These are phyloP conservation scores for Lochmaea crataegi DNA, from an alignment of 2,888 invertebrate genomes.

Conservation along the genomic window DNA sequence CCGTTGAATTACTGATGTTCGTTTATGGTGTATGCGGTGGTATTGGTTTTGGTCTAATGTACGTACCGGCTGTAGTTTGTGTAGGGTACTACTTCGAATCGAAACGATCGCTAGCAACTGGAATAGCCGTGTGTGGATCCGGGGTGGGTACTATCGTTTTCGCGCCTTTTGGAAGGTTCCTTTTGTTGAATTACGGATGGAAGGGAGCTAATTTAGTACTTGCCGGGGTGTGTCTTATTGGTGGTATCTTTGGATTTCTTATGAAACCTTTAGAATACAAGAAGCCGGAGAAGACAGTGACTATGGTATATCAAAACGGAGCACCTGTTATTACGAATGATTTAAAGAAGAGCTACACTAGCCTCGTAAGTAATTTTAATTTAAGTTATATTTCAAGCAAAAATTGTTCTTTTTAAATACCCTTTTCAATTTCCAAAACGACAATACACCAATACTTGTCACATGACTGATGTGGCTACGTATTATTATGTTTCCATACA, in stretches of 20 bases:
- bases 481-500: too few species aligned
- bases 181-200: conserved; percentile 87
- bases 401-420: too few species aligned
- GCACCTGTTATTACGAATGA: conserved; percentile 2
- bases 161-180: conserved; percentile 87
- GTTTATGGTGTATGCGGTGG: conserved; percentile 80
- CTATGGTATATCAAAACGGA: conserved; percentile 28
- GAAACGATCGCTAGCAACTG: conserved; percentile 92
- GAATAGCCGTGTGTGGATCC: conserved; percentile 94
- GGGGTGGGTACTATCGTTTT: conserved; percentile 96
- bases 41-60: conserved; percentile 65
- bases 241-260: conserved; percentile 86
- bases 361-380: conserved; percentile 21
- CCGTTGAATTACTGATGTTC: conserved; percentile 89
- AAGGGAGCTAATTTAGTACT: conserved; percentile 89
- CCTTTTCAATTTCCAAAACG: too few species aligned
- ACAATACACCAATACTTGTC: too few species aligned
- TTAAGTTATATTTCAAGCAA: too few species aligned
- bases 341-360: conserved; percentile 22
- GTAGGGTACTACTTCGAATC: conserved; percentile 98
- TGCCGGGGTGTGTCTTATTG: conserved; percentile 90
- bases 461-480: too few species aligned
- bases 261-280: conserved; percentile 73
- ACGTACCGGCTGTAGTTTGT: conserved; percentile 93
- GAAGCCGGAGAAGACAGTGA: conserved; percentile 23